Percentiles rank a stretch among this genome's conserved stretches.
Evolutionary conservation across 2,797 vertebrate genomes (phyloP).

Genomic region (Adrianichthys oophorus): DNA sequence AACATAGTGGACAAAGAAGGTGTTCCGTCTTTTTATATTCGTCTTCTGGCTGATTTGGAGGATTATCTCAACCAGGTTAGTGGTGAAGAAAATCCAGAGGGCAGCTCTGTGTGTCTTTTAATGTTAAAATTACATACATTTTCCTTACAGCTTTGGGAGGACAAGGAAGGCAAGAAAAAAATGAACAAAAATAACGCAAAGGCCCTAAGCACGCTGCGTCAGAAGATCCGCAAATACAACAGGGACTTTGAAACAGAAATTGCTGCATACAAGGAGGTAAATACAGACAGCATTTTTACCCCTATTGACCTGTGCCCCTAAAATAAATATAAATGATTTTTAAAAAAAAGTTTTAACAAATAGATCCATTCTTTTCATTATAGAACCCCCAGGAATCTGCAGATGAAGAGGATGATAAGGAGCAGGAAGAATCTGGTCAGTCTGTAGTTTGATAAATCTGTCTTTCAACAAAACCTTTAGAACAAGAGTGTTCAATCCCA

Average conservation of each 20-base stretch:
- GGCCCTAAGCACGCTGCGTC: constrained; percentile 89
- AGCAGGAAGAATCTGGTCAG: constrained; percentile 83
- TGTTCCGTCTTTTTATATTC: constrained; percentile 88
- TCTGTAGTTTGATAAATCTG: not conserved
- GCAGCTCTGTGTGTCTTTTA: not conserved
- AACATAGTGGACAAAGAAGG: constrained; percentile 93
- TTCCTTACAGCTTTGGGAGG: constrained; percentile 85
- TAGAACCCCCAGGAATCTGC: constrained; percentile 91
- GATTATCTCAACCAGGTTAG: constrained; percentile 90
- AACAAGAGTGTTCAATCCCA: too few relatives aligned
- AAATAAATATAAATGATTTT: not conserved
- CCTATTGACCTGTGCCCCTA: too few relatives aligned
- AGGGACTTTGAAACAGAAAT: constrained; percentile 87
- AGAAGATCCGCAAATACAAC: constrained; percentile 95
- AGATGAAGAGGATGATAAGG: constrained; percentile 90
- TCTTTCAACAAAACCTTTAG: too few relatives aligned
- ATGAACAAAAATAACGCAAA: constrained; percentile 97
- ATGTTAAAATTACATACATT: not conserved
- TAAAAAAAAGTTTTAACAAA: not conserved
- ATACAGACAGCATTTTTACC: too few relatives aligned
- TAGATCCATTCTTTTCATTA: not conserved
- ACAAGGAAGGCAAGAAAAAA: constrained; percentile 93
- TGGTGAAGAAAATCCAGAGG: not conserved
- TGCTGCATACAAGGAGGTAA: constrained; percentile 85
- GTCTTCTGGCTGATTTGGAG: constrained; percentile 88